These are phyloP conservation scores for Netta rufina DNA, from an alignment of 2,797 vertebrate species.

Conservation along the genomic window DNA sequence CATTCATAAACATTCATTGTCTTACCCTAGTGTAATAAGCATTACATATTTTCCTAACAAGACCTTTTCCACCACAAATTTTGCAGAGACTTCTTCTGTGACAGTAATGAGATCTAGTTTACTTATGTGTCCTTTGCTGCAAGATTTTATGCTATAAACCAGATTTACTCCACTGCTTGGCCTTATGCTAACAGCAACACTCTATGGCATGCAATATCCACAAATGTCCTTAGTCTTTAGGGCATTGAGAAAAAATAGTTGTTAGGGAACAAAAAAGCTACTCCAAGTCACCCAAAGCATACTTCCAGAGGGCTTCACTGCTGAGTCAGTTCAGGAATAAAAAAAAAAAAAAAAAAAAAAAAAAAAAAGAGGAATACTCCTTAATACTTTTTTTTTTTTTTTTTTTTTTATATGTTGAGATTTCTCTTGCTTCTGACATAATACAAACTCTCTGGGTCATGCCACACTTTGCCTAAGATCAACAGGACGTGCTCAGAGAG, in stretches of 20 bases:
- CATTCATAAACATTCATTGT: background rate
- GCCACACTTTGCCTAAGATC: background rate
- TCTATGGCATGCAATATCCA: background rate
- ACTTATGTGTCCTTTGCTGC: background rate
- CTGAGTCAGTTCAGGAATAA: background rate
- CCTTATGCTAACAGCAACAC: background rate
- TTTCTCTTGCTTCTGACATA: background rate
- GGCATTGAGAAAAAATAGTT: background rate
- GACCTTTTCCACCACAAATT: background rate
- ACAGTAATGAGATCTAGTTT: background rate
- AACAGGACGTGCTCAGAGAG: background rate
- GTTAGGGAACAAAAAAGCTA: background rate
- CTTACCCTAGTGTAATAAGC: background rate
- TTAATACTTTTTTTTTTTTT: background rate
- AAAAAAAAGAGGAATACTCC: background rate
- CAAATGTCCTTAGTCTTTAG: background rate
- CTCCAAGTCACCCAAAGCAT: background rate
- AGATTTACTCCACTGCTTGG: background rate
- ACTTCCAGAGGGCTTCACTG: background rate
- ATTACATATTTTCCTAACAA: background rate
- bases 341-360: too few relatives aligned
- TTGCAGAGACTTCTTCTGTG: background rate
- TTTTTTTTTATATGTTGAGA: background rate
- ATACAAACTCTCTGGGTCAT: background rate
- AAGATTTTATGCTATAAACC: background rate